phyloP scores from a whole-genome alignment of 2,797 vertebrate species.

The Danio choprae region DNA sequence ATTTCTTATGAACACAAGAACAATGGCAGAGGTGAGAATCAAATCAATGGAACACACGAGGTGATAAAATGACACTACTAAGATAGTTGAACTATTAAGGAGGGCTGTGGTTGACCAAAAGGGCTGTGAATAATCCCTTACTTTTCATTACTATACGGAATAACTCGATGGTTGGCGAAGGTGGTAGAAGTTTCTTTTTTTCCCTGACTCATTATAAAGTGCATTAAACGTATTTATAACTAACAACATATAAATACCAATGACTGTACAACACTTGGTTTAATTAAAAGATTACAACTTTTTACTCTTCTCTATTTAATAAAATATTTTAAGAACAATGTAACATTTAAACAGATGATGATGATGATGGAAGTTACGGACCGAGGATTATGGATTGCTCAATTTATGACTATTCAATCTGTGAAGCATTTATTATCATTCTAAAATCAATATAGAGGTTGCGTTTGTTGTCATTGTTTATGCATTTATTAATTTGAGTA shows the following conservation, averaged over 20 bases:
- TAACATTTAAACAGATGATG: neutral
- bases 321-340: neutral
- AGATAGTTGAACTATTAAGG: too few species aligned
- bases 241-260: neutral
- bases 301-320: neutral
- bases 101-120: too few species aligned
- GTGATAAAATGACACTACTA: too few species aligned
- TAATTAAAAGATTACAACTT: slow-evolving; percentile 2
- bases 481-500: neutral
- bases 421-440: slow-evolving; percentile 23
- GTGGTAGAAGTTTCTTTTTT: neutral
- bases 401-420: slow-evolving; percentile 5
- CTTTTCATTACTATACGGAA: too few species aligned
- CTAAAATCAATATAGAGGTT: slow-evolving; percentile 8
- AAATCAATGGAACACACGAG: too few species aligned
- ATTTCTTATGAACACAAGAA: too few species aligned
- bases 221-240: neutral
- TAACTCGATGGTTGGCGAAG: neutral
- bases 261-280: slow-evolving; percentile 26
- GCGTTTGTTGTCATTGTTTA: neutral
- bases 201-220: neutral
- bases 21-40: too few species aligned
- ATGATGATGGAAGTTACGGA: neutral
- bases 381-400: neutral
- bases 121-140: too few species aligned